These are phyloP conservation scores for Catagonus wagneri DNA, from an alignment of 2,113 vertebrate species.

Conservation along the genomic window DNA sequence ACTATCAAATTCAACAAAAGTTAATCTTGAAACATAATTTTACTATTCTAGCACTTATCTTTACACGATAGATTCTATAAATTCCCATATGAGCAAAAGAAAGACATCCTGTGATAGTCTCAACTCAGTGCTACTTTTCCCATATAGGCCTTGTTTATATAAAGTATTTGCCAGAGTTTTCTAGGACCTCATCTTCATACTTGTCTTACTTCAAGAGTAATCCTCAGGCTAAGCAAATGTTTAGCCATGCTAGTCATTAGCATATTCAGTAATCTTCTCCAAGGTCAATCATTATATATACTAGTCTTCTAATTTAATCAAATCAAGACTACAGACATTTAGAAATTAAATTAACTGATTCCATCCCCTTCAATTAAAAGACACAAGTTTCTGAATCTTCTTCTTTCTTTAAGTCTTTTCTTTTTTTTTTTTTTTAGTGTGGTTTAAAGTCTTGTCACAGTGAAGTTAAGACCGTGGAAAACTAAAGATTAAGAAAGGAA, in stretches of 20 bases:
- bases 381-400: not conserved
- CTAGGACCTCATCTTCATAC: not conserved
- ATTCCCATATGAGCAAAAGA: not conserved
- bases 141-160: not conserved
- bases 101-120: not conserved
- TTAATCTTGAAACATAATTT: not conserved
- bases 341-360: constrained; percentile 18
- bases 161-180: constrained; percentile 30
- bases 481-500: not conserved
- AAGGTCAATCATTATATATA: not conserved
- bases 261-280: constrained; percentile 27
- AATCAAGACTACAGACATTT: not conserved
- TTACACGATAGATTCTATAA: not conserved
- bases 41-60: not conserved
- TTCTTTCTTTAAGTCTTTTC: not conserved
- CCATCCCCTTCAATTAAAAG: not conserved
- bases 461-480: not conserved
- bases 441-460: not conserved
- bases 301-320: not conserved
- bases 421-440: not conserved
- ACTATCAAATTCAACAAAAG: constrained; percentile 20
- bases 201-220: constrained; percentile 17
- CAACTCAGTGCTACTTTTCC: not conserved
- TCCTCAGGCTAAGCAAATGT: constrained; percentile 15
- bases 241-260: not conserved